These are phyloP conservation scores for Matsumyia berberina DNA, from an alignment of 2,888 invertebrate genomes.

Conservation along the genomic window DNA sequence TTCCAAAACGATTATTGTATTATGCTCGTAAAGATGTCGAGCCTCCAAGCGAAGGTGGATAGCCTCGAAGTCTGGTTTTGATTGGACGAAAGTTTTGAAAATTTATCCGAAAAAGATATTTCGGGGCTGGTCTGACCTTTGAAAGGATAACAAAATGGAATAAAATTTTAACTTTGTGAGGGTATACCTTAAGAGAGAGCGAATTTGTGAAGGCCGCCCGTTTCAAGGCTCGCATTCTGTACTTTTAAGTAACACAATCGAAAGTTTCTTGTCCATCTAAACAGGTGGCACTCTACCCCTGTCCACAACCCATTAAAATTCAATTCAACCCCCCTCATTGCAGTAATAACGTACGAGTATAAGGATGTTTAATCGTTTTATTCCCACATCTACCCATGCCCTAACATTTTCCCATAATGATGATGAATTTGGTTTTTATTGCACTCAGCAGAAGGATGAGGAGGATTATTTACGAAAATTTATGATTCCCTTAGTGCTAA, in stretches of 20 bases:
- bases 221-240: no score
- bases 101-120: neutral
- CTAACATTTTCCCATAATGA: constrained; percentile 28
- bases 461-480: constrained; percentile 45
- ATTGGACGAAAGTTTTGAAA: neutral
- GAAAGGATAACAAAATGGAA: no score
- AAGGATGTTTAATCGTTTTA: constrained; percentile 15
- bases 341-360: no score
- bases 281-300: no score
- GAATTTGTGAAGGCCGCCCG: no score
- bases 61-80: neutral
- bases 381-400: neutral
- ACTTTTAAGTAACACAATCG: no score
- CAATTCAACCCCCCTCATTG: no score
- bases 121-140: no score
- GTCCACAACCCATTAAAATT: no score
- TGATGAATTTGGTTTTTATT: constrained; percentile 47
- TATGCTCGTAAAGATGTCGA: constrained; percentile 1
- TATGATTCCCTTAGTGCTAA: constrained; percentile 51
- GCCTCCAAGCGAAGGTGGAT: neutral
- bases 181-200: no score
- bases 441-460: constrained; percentile 10
- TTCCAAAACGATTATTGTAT: neutral
- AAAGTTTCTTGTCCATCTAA: no score
- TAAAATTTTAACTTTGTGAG: no score